Conservation (phyloP, 2,113 vertebrate genomes). For the Chaenocephalus aceratus region DNA sequence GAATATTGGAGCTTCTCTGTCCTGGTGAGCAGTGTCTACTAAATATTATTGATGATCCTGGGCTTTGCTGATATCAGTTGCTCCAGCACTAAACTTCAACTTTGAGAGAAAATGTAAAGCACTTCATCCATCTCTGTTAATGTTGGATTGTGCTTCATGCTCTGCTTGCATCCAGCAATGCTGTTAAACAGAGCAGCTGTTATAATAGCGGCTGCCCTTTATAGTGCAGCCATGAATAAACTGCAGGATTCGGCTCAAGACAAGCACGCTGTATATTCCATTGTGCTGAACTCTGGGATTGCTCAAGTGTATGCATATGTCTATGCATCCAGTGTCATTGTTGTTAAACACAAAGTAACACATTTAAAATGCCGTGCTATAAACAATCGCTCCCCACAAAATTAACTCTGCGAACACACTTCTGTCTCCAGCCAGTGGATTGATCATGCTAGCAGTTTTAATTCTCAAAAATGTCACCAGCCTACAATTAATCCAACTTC, state of each 20-base stretch:
- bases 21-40: neutral
- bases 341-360: slow-evolving; percentile 21
- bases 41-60: neutral
- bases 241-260: neutral
- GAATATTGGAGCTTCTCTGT: neutral
- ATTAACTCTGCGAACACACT: slow-evolving; percentile 32
- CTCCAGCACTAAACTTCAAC: neutral
- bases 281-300: slow-evolving; percentile 13
- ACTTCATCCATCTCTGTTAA: neutral
- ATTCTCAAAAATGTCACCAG: slow-evolving; percentile 46
- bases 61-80: neutral
- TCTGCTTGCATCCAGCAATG: neutral
- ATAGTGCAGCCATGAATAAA: neutral
- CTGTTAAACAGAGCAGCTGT: neutral
- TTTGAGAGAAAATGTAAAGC: neutral
- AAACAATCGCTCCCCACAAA: slow-evolving; percentile 22
- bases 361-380: slow-evolving; percentile 12
- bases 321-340: slow-evolving; percentile 18
- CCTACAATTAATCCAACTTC: slow-evolving; percentile 54
- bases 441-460: slow-evolving; percentile 35
- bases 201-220: neutral
- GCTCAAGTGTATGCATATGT: neutral
- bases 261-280: neutral
- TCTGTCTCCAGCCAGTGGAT: slow-evolving; percentile 22
- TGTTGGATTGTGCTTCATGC: neutral